A percentile compares a stretch with the other conserved stretches of the same genome.
Evolutionary conservation across 2,888 invertebrate genomes (phyloP).

Genomic region (Patella ulyssiponensis): DNA sequence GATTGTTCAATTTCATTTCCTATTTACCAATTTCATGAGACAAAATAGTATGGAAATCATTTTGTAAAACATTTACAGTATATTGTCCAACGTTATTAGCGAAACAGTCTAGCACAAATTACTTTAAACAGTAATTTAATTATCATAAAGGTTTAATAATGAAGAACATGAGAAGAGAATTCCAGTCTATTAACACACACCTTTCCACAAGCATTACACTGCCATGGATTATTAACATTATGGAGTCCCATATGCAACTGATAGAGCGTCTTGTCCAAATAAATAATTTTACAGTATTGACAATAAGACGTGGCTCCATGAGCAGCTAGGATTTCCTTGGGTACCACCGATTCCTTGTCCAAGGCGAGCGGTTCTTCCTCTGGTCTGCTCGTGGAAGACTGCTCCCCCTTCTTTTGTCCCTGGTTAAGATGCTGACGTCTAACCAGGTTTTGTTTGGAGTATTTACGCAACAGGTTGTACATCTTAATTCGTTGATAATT

Average conservation of each 20-base stretch:
- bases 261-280: constrained; percentile 95
- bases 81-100: too few species aligned
- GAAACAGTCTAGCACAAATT: too few species aligned
- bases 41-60: too few species aligned
- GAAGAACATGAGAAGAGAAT: constrained; percentile 80
- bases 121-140: too few species aligned
- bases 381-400: neutral
- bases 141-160: constrained; percentile 31
- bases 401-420: neutral
- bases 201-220: constrained; percentile 97
- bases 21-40: too few species aligned
- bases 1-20: too few species aligned
- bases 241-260: constrained; percentile 98
- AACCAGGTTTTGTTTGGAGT: neutral
- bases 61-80: too few species aligned
- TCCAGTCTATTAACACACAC: constrained; percentile 95
- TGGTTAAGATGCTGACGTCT: neutral
- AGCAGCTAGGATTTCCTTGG: neutral
- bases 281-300: constrained; percentile 88
- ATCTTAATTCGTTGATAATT: neutral
- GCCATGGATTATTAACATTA: constrained; percentile 96
- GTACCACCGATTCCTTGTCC: constrained; percentile 16
- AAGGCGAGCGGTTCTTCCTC: constrained; percentile 7
- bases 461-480: neutral
- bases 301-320: constrained; percentile 35